Base-by-base conservation (phyloP, 2,797 vertebrate species). In the Sciaenops ocellatus region DNA sequence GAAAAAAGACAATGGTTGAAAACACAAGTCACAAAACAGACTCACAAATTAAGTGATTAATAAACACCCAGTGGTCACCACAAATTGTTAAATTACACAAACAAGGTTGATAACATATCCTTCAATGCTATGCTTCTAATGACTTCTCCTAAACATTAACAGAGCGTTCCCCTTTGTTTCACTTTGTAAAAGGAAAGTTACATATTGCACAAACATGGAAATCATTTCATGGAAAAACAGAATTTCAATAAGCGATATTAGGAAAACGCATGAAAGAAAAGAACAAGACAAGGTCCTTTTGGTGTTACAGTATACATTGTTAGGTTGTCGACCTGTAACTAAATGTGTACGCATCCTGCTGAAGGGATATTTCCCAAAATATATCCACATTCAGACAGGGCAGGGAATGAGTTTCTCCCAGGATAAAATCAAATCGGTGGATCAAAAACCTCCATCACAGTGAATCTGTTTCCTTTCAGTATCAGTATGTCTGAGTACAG, bases 61-160 rank as follows among this genome's bases (percentile, higher is more conserved):
- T 79, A 72, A 87, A 91, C 85, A 91, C 79, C 88, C 87, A 95
- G 93, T 92, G 91, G 89, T 93, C 87, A 93, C 83, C 34, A 92
- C 76, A 89, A 73, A 85, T n/a, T 46, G 66, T 83, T 74, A 70
- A 78, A 85, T 82, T 69, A 71, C 59, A 75, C 44, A 69, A 69
- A 85, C 56, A 52, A 87, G 59, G 75, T 79, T 60, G 26, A 84
- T 54, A 63, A 50, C 63, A 80, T 24, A 69, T 80, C 73, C 83
- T 85, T 83, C 69, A 84, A 67, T 47, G 81, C 51, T 61, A 76
- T 11, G 17, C 61, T 57, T 73, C 76, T 60, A 51, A 69, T 26
- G 66, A 63, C 26, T 34, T 15, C 5, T 66, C 48, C 57, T 64
- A 55, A 80, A 82, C 67, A 63, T 65, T 41, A 28, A 76, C 41